Conservation (phyloP, 1,140 invertebrate species). For the Nylanderia fulva region DNA sequence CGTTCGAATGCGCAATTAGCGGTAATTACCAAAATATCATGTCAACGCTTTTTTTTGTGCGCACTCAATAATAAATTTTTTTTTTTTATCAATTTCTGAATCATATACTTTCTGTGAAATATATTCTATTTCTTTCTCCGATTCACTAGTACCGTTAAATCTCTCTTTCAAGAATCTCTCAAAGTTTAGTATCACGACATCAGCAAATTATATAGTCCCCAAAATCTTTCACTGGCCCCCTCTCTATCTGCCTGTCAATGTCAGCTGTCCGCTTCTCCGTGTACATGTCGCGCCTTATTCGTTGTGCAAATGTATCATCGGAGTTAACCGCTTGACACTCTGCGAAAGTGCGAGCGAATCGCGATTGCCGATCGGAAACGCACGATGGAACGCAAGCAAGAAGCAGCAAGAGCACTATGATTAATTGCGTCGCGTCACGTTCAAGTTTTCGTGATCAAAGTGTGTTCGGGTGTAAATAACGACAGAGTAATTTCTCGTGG, state of each 20-base stretch:
- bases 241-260: constrained; percentile 29
- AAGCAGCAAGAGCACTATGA: constrained; percentile 35
- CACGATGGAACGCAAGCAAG: constrained; percentile 49
- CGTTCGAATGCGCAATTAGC: constrained; percentile 20
- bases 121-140: constrained; percentile 50
- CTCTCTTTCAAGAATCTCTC: too few relatives aligned
- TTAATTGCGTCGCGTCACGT: constrained; percentile 49
- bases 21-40: constrained; percentile 1
- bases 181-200: constrained; percentile 62
- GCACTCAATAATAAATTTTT: not conserved
- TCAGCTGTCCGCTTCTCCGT: constrained; percentile 15
- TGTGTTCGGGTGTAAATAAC: constrained; percentile 47
- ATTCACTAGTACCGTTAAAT: constrained; percentile 2
- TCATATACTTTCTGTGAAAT: constrained; percentile 40
- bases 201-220: constrained; percentile 18
- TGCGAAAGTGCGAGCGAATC: constrained; percentile 57
- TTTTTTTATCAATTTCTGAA: not conserved
- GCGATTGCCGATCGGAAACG: constrained; percentile 58
- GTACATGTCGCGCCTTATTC: constrained; percentile 30
- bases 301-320: constrained; percentile 50
- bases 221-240: not conserved
- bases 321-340: constrained; percentile 34
- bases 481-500: constrained; percentile 51
- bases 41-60: not conserved
- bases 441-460: constrained; percentile 57